phyloP scores from a whole-genome alignment of 2,113 vertebrate species.

The Loxodonta africana region DNA sequence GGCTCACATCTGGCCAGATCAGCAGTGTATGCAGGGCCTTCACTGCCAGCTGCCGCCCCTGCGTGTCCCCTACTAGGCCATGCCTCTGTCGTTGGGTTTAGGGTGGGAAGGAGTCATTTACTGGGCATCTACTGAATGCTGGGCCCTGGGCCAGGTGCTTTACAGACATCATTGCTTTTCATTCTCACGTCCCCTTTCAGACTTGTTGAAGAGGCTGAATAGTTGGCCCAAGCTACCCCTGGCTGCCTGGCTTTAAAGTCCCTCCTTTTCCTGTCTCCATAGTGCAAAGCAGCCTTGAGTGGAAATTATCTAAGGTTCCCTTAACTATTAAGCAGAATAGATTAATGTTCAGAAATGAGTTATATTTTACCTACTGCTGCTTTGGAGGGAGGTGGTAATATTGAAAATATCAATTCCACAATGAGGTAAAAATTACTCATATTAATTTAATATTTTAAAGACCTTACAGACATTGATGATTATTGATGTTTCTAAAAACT shows the following conservation, averaged over 20 bases:
- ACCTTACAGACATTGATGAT: background rate
- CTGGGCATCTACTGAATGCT: background rate
- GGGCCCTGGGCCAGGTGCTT: background rate
- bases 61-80: no score
- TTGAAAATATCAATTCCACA: slow-evolving; percentile 55
- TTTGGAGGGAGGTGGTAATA: background rate
- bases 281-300: background rate
- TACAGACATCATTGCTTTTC: background rate
- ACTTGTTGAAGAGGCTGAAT: background rate
- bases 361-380: slow-evolving; percentile 47
- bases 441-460: slow-evolving; percentile 17
- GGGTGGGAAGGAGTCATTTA: background rate
- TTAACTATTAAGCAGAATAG: slow-evolving; percentile 15
- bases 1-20: background rate
- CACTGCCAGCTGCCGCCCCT: background rate
- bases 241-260: background rate
- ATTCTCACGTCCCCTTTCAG: background rate
- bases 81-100: background rate
- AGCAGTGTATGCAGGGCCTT: background rate
- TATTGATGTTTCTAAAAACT: slow-evolving; percentile 52
- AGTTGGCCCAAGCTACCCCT: background rate
- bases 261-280: background rate
- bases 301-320: slow-evolving; percentile 16
- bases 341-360: slow-evolving; percentile 31
- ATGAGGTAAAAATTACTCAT: slow-evolving; percentile 36